Percentiles rank a stretch among this genome's conserved stretches.
Conservation (phyloP, 2,797 vertebrate species). For the Astyanax mexicanus region DNA sequence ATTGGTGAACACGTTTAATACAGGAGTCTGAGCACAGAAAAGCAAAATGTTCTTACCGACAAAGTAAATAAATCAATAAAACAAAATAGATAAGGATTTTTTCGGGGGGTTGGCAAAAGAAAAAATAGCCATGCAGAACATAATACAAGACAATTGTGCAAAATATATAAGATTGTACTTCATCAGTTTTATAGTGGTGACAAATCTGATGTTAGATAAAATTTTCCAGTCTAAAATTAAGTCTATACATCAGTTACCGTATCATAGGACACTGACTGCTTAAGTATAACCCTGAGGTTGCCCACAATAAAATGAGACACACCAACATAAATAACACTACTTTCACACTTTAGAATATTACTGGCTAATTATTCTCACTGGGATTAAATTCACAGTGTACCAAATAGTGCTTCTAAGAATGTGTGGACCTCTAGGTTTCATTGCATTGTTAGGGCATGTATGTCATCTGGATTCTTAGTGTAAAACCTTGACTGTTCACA, state of each 20-base stretch:
- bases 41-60: not conserved
- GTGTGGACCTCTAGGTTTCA: conserved; percentile 7
- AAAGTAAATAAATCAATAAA: not conserved
- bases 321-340: not conserved
- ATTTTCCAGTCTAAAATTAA: not conserved
- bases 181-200: not conserved
- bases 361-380: not conserved
- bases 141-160: not conserved
- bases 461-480: too few species aligned
- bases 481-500: not conserved
- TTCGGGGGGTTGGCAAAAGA: too few species aligned
- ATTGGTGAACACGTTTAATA: not conserved
- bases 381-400: not conserved
- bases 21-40: not conserved
- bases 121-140: not conserved
- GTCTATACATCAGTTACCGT: not conserved
- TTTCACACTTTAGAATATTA: not conserved
- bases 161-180: not conserved
- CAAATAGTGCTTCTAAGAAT: not conserved
- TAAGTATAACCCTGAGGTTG: not conserved
- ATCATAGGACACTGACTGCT: not conserved
- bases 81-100: not conserved
- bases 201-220: not conserved
- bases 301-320: not conserved
- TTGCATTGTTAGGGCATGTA: not conserved